Conservation (phyloP, 2,888 invertebrate genomes). For the Macroteleia sp. region DNA sequence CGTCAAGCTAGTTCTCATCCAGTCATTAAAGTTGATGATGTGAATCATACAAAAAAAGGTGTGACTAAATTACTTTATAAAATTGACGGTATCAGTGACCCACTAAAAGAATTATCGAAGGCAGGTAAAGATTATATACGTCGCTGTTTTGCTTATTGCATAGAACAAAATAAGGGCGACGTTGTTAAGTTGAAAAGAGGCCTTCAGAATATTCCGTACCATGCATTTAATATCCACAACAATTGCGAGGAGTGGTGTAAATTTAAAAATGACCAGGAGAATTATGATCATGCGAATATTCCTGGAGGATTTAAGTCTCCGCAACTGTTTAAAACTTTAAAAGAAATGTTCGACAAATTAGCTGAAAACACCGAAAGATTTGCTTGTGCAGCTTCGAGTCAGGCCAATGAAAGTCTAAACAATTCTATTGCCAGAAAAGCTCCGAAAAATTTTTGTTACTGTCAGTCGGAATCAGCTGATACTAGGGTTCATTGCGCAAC, state of each 20-base stretch:
- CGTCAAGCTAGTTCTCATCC: too few species aligned
- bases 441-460: constrained; percentile 43
- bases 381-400: constrained; percentile 37
- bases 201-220: constrained; percentile 40
- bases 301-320: constrained; percentile 33
- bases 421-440: constrained; percentile 33
- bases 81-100: too few species aligned
- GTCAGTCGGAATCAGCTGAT: constrained; percentile 25
- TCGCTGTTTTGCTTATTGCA: constrained; percentile 36
- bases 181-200: constrained; percentile 9
- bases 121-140: too few species aligned
- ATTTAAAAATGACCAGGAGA: constrained; percentile 13
- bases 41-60: too few species aligned
- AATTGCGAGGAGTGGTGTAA: constrained; percentile 36
- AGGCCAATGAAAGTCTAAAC: constrained; percentile 35
- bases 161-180: constrained; percentile 42
- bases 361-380: constrained; percentile 35
- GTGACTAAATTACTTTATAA: too few species aligned
- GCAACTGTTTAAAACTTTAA: constrained; percentile 7
- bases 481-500: constrained; percentile 20
- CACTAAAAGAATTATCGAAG: too few species aligned
- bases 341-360: constrained; percentile 25
- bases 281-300: constrained; percentile 37
- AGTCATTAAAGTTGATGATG: too few species aligned
- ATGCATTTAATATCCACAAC: constrained; percentile 33